Evolutionary conservation across 2,888 invertebrate species (phyloP), one percentile per base, ranked within the genome.

Genomic region (Raillietiella orientalis): DNA sequence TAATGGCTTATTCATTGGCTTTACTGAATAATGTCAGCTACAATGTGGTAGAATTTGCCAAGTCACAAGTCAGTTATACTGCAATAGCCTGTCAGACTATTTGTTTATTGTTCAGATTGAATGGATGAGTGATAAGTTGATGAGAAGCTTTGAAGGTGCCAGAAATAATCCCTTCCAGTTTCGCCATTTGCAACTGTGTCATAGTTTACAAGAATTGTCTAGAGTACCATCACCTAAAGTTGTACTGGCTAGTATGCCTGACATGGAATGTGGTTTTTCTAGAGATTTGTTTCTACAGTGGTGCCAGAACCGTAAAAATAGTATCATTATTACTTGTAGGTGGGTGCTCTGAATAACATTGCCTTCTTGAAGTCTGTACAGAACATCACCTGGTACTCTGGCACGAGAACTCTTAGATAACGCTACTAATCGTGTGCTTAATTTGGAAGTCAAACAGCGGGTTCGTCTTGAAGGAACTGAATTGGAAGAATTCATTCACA

Each of bases 81-180:
- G 23, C 26, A 5, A 14, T 4, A 16, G 12, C 8, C 24, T 16
- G 16, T 8, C n/a, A 8, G n/a, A 19, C 10, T 16, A 10, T 24
- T 16, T 22, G 8, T 21, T 22, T 26, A 10, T n/a, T 22, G n/a
- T 12, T 4, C 46, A 71, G 58, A 84, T 96, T 35, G 96, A 96
- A 50, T 96, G 93, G 96, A 96, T 99, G 96, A 84, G 84, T 42
- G 93, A 96, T 41, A 93, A 90, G 42, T 52, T 99, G 21, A 82
- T 90, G 56, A 63, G 79, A 31, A 67, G 67, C 27, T 77, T 79
- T 42, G 77, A 79, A 44, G 74, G 72, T 1, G 72, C 72, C 0
- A 58, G 82, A 28, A 74, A 71, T 38, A 90, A 87, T 53, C 93
- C 93, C 0, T 93, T 90, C 45, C 79, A 79, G 28, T 72, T 93